A percentile compares a stretch with the other conserved stretches of the same genome.
These are phyloP conservation scores for Philopedon plagiatum DNA, from an alignment of 2,888 invertebrate species.

Conservation along the genomic window DNA sequence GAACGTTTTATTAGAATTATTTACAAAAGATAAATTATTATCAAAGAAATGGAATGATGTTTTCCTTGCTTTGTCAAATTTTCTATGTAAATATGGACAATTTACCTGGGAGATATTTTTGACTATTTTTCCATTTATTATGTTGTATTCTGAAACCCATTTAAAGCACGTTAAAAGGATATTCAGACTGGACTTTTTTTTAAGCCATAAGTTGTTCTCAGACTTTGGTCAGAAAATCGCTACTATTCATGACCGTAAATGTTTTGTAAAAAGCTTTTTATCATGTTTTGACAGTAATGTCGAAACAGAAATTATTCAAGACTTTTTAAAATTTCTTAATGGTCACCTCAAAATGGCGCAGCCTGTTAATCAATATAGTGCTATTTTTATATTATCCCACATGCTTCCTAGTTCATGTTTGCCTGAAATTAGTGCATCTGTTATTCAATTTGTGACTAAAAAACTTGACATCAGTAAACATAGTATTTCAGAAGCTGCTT, in stretches of 20 bases:
- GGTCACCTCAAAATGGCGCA: neutral
- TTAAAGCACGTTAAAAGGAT: slow-evolving; percentile 67
- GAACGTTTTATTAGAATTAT: slow-evolving; percentile 70
- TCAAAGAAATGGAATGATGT: slow-evolving; percentile 67
- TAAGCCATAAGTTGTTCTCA: slow-evolving; percentile 62
- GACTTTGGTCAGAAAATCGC: slow-evolving; percentile 21
- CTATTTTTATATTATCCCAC: slow-evolving; percentile 19
- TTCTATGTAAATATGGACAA: slow-evolving; percentile 54
- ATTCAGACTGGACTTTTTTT: slow-evolving; percentile 68
- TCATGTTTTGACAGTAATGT: slow-evolving; percentile 50
- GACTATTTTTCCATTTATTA: slow-evolving; percentile 75
- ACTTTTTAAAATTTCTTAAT: slow-evolving; percentile 53
- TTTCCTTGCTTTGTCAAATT: slow-evolving; percentile 51
- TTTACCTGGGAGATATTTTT: slow-evolving; percentile 74
- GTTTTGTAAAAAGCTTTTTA: slow-evolving; percentile 55
- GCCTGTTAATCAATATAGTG: slow-evolving; percentile 19
- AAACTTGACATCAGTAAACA: slow-evolving; percentile 2
- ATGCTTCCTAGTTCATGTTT: slow-evolving; percentile 22
- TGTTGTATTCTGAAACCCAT: slow-evolving; percentile 70
- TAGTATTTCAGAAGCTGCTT: neutral
- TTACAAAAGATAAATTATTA: slow-evolving; percentile 67
- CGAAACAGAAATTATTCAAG: slow-evolving; percentile 42
- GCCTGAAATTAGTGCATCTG: neutral
- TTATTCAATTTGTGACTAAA: slow-evolving; percentile 15
- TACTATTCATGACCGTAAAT: slow-evolving; percentile 27